Evolutionary conservation across 2,113 vertebrate species (phyloP), one percentile per base, ranked within the genome.

Genomic region (Pelecanoides urinatrix): DNA sequence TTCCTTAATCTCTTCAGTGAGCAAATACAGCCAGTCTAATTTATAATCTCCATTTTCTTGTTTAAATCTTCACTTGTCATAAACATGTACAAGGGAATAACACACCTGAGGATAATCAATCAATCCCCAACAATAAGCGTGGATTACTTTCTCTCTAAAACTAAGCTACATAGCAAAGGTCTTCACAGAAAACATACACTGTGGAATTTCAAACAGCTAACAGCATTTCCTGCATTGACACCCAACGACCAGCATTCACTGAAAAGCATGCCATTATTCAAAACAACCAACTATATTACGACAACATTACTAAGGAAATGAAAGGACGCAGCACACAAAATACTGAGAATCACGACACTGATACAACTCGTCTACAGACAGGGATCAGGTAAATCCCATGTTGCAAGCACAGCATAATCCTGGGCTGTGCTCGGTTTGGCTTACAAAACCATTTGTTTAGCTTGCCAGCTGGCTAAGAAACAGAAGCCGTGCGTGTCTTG

Each of bases 401-500:
- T 15, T 18, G 13, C 40, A 34, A 85, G 56, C n/a, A 44, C 61
- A 27, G 26, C 0, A 1, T 75, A 84, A 78, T 71, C 73, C 87
- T 5, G 42, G 79, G 76, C 79, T 55, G 32, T 4, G 72, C 68
- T 32, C 0, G 0, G 47, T 42, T 55, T 81, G 86, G 52, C 52
- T 80, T 42, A 30, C 95, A 61, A 78, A 92, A 84, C 52, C 61
- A 25, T n/a, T 52, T 14, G 55, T 16, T 56, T 25, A 55, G 49
- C 70, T 47, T 75, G 94, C 93, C 94, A 96, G 86, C 80, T 96
- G 93, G 96, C 95, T 26, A 9, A 13, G 76, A 25, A 42, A 81
- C 65, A 91, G 53, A 30, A 89, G 56, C 45, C 34, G 73, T 59
- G 68, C 0, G 0, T 11, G 65, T 29, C 15, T 70, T 32, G n/a